These are phyloP conservation scores for Prunella strophiata DNA, from an alignment of 2,797 vertebrate genomes.

Conservation along the genomic window DNA sequence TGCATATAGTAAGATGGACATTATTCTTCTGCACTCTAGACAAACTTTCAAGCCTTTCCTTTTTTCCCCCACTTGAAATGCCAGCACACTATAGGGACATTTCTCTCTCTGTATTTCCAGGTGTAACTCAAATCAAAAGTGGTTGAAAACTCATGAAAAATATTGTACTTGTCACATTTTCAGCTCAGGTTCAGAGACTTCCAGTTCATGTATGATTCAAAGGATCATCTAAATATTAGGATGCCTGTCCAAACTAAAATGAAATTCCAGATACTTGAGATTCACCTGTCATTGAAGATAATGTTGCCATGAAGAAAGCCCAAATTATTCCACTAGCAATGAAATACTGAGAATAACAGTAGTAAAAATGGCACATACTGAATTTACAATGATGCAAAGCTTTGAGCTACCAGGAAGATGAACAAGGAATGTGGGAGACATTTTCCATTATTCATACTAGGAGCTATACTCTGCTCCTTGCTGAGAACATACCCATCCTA, in stretches of 20 bases:
- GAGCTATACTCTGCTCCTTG: not conserved
- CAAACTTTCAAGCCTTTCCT: not conserved
- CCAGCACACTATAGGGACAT: not conserved
- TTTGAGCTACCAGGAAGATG: not conserved
- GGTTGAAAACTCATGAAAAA: not conserved
- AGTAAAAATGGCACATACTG: not conserved
- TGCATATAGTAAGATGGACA: not conserved
- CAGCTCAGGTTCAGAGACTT: not conserved
- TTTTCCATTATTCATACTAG: not conserved
- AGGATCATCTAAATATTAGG: slow-evolving; percentile 18
- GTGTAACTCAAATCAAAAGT: not conserved
- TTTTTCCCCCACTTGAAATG: not conserved
- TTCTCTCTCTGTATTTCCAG: not conserved
- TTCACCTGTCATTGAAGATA: not conserved
- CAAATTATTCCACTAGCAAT: not conserved
- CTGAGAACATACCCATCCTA: not conserved
- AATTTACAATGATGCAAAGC: not conserved
- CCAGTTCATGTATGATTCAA: not conserved
- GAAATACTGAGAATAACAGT: not conserved
- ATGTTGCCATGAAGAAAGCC: not conserved
- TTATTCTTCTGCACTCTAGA: not conserved
- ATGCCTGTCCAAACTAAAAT: not conserved
- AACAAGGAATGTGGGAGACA: not conserved
- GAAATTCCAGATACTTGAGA: slow-evolving; percentile 9
- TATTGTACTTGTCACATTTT: not conserved